phyloP scores from a whole-genome alignment of 2,888 invertebrate species.

The Nemoura dubitans region DNA sequence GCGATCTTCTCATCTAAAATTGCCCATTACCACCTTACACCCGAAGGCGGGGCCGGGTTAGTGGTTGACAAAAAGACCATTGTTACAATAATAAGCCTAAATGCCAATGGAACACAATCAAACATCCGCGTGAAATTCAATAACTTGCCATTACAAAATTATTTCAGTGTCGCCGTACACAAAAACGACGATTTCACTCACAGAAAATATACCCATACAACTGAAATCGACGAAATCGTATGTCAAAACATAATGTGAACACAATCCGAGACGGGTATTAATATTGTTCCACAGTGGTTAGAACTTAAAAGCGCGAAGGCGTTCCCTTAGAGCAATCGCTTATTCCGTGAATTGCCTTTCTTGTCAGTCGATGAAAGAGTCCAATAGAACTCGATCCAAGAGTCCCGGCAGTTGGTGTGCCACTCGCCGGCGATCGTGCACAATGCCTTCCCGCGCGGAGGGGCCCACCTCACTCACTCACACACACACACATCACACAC shows the following conservation, averaged over 20 bases:
- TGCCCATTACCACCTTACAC: neutral
- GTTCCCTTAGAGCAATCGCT: neutral
- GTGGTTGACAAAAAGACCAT: neutral
- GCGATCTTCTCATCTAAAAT: neutral
- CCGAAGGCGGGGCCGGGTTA: neutral
- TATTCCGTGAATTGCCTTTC: neutral
- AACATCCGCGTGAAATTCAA: neutral
- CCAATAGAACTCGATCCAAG: neutral
- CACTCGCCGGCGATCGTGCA: neutral
- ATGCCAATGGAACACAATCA: neutral
- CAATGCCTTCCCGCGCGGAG: neutral
- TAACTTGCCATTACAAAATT: neutral
- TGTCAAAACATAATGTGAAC: slow-evolving; percentile 5
- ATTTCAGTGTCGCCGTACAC: neutral
- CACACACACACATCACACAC: too few species aligned
- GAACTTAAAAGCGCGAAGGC: neutral
- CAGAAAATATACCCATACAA: neutral
- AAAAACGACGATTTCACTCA: neutral
- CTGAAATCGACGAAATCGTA: neutral
- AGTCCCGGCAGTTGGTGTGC: neutral
- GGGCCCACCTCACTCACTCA: neutral
- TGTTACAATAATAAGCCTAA: neutral
- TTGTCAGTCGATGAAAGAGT: neutral
- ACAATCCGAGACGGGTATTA: neutral
- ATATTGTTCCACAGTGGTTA: neutral